Conservation (phyloP, 2,888 invertebrate genomes). For the Polymixis lichenea region DNA sequence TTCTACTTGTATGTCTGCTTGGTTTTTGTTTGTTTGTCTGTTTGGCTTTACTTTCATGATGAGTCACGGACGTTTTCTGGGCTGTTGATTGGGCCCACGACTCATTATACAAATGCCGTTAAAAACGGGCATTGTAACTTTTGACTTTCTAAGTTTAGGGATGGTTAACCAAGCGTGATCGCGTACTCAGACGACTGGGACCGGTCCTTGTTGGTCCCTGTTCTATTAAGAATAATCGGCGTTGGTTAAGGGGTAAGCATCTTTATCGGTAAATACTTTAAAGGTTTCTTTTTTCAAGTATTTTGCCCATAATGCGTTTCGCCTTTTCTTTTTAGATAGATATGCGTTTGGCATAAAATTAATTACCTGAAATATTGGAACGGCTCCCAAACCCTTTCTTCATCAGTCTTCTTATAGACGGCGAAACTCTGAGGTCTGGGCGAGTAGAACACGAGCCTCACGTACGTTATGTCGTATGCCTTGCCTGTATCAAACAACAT, state of each 20-base stretch:
- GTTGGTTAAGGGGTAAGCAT: background rate
- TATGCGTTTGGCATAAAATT: background rate
- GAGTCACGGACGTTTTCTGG: background rate
- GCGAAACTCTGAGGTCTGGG: conserved; percentile 99
- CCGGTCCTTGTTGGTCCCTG: background rate
- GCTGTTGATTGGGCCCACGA: too few species aligned
- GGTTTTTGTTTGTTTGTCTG: too few species aligned
- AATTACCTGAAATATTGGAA: conserved; percentile 96
- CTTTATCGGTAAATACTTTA: background rate
- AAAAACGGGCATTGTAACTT: background rate
- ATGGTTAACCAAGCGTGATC: too few species aligned
- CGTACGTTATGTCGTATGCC: conserved; percentile 99
- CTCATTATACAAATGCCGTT: background rate
- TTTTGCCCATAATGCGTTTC: background rate
- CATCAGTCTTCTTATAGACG: conserved; percentile 96
- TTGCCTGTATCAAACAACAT: conserved; percentile 92
- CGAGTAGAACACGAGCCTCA: conserved; percentile 97
- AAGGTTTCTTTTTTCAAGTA: background rate
- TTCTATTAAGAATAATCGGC: background rate
- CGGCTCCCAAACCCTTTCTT: conserved; percentile 95
- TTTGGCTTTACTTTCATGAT: background rate
- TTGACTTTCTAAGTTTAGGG: background rate
- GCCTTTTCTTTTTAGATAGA: too few species aligned
- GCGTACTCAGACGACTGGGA: background rate
- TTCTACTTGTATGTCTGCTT: background rate